Percentiles rank a stretch among this genome's conserved stretches.
Conservation (phyloP, 2,888 invertebrate genomes). For the Caenorhabditis becei region DNA sequence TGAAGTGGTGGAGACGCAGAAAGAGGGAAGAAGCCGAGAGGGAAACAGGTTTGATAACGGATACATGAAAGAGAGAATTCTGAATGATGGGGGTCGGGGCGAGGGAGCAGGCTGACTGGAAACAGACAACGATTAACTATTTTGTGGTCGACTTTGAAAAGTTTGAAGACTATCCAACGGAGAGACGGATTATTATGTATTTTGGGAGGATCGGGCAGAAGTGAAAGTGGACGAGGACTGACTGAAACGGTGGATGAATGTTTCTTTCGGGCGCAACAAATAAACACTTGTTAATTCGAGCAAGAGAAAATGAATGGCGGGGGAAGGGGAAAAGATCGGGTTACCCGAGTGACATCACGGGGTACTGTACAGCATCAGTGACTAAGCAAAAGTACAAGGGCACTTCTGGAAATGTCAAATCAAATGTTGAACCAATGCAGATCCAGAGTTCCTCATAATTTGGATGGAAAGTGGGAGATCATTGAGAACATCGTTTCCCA, state of each 20-base stretch:
- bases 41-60: conserved; percentile 19
- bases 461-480: too few species aligned
- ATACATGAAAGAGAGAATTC: conserved; percentile 4
- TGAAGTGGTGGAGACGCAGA: conserved; percentile 13
- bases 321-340: background rate
- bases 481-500: too few species aligned
- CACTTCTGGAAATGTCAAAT: too few species aligned
- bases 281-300: conserved; percentile 17
- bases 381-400: too few species aligned
- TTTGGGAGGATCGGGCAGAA: background rate
- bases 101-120: background rate
- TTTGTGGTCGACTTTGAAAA: background rate
- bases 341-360: background rate
- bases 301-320: background rate
- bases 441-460: too few species aligned
- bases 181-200: conserved; percentile 16
- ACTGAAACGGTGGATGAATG: conserved; percentile 3
- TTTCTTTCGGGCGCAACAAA: conserved; percentile 2
- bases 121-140: background rate
- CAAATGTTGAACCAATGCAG: too few species aligned
- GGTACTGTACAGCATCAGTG: background rate
- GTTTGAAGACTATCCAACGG: background rate
- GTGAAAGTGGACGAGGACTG: background rate
- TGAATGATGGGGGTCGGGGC: background rate
- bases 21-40: conserved; percentile 1